phyloP scores from a whole-genome alignment of 2,113 vertebrate species.

The Pao palembangensis region DNA sequence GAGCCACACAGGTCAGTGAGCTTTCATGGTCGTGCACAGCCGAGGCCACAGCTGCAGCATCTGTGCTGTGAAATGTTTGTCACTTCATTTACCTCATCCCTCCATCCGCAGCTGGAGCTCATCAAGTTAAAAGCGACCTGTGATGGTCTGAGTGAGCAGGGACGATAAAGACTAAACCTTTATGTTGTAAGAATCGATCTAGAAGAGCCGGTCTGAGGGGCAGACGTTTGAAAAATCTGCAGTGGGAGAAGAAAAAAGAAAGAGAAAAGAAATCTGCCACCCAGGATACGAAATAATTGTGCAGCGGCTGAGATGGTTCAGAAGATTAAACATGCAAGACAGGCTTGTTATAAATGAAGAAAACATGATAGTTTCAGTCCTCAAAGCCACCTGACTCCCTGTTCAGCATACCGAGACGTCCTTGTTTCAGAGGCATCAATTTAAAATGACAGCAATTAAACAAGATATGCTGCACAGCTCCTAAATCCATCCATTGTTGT shows the following conservation, averaged over 20 bases:
- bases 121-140: slow-evolving; percentile 30
- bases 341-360: too few relatives aligned
- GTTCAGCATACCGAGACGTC: too few relatives aligned
- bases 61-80: slow-evolving; percentile 46
- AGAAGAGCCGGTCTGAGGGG: slow-evolving; percentile 27
- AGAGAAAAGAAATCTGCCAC: not conserved
- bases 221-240: not conserved
- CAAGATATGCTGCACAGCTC: not conserved
- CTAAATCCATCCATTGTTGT: not conserved
- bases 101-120: slow-evolving; percentile 62
- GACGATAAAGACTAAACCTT: slow-evolving; percentile 55
- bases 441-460: not conserved
- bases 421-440: not conserved
- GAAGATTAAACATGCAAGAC: too few relatives aligned
- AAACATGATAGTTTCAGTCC: too few relatives aligned
- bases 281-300: not conserved
- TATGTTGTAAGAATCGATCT: slow-evolving; percentile 35
- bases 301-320: too few relatives aligned
- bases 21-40: slow-evolving; percentile 50
- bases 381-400: too few relatives aligned
- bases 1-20: slow-evolving; percentile 45
- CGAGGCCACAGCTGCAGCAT: slow-evolving; percentile 49
- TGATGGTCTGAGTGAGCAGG: slow-evolving; percentile 32
- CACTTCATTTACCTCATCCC: slow-evolving; percentile 24
- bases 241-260: not conserved